Conservation (phyloP, 2,797 vertebrate species). For the Danionella dracula region DNA sequence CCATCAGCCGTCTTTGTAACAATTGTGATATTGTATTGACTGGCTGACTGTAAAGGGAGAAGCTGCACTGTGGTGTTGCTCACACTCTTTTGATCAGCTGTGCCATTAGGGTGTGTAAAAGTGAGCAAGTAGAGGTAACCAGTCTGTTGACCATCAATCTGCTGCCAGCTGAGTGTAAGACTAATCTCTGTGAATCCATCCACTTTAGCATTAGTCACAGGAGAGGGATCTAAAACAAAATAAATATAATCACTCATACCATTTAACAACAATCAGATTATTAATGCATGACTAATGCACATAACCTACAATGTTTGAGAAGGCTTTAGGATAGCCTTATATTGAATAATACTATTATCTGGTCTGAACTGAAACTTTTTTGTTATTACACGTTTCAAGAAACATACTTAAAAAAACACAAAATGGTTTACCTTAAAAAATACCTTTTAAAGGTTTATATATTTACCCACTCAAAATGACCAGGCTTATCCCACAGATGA, state of each 20-base stretch:
- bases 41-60: conserved; percentile 54
- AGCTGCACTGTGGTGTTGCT: neutral
- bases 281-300: too few species aligned
- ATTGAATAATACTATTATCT: too few species aligned
- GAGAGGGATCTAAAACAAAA: conserved; percentile 51
- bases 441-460: too few species aligned
- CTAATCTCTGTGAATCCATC: conserved; percentile 40
- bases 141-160: conserved; percentile 1
- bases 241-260: too few species aligned
- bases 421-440: too few species aligned
- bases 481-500: too few species aligned
- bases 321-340: too few species aligned
- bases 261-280: neutral
- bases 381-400: too few species aligned
- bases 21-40: conserved; percentile 60
- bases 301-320: too few species aligned
- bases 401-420: too few species aligned
- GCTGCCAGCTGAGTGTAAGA: conserved; percentile 57
- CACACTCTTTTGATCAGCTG: fast-evolving
- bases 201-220: conserved; percentile 40
- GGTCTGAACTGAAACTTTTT: too few species aligned
- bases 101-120: conserved; percentile 5
- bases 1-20: conserved; percentile 47
- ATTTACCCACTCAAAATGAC: too few species aligned
- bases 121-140: conserved; percentile 49